Base-by-base conservation (phyloP, 2,113 vertebrate genomes). In the Gallinago jamesoni region DNA sequence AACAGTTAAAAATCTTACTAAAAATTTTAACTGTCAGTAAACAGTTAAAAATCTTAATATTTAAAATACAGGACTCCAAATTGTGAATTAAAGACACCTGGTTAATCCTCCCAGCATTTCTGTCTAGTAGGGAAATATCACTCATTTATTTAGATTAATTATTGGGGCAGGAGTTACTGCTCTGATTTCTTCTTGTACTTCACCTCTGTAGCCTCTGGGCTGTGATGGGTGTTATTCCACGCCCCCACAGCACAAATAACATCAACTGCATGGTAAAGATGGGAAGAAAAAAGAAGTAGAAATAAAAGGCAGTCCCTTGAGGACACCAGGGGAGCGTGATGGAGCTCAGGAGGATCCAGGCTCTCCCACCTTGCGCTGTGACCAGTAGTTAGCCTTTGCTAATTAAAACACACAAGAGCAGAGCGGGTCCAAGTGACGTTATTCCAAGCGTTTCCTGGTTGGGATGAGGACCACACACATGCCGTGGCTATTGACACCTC, bases 261-360 rank as follows among this genome's bases (percentile, higher is more conserved):
- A 10, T 27, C 11, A 25, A 14, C 14, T 57, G 48, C 7, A 2
- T 10, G n/a, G 27, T 19, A 24, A 62, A 45, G 33, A 7, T 73
- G 59, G 67, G 45, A 47, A 20, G 48, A 76, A 68, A 92, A 43
- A 12, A 80, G 39, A 56, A 62, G 23, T 9, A 43, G 35, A 68
- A 90, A 76, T 35, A n/a, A 43, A 21, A 28, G 28, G 13, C 33
- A 45, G 50, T 48, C 13, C 63, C 11, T 8, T 7, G 14, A 59
- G 72, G 63, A 43, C 25, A 18, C 0, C 0, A 39, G n/a, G 7
- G 25, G n/a, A 85, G 9, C 0, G 0, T 4, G 3, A 19, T 43
- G 59, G 74, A 50, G 7, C 28, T 6, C 4, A 20, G 39, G 31
- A 92, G 62, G 37, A 45, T 1, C 20, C 2, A 0, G 33, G 10